Evolutionary conservation across 2,888 invertebrate genomes (phyloP).

Genomic region (Muscina levida): DNA sequence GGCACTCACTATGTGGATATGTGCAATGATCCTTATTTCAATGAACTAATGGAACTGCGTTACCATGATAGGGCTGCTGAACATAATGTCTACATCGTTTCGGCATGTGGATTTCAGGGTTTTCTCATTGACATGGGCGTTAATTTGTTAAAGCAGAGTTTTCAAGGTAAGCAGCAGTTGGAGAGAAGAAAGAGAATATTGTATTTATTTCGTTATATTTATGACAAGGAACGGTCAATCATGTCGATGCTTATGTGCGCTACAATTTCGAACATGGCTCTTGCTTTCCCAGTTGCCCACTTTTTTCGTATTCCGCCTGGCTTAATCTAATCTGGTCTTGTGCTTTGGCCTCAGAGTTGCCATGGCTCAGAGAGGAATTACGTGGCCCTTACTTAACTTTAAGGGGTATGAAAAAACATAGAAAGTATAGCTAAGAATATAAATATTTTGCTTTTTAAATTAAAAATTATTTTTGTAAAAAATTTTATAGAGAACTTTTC

Average conservation of each 20-base stretch:
- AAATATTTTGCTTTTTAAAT: no score
- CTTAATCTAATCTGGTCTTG: conserved; percentile 48
- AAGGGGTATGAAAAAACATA: no score
- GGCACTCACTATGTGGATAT: conserved; percentile 93
- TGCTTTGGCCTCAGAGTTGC: conserved; percentile 29
- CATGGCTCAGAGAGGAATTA: conserved; percentile 45
- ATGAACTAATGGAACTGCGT: conserved; percentile 89
- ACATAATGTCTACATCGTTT: conserved; percentile 89
- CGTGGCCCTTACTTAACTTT: conserved; percentile 45
- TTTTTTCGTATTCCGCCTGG: conserved; percentile 59
- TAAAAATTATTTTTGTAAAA: no score
- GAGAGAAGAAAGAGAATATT: neutral
- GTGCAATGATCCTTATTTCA: conserved; percentile 92
- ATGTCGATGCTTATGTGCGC: conserved; percentile 61
- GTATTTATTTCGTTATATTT: neutral
- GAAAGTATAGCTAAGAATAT: no score
- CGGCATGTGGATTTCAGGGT: conserved; percentile 94
- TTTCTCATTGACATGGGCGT: conserved; percentile 93
- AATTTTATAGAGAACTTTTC: conserved; percentile 47
- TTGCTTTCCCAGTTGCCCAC: conserved; percentile 33
- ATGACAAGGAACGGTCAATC: conserved; percentile 64
- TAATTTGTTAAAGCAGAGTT: conserved; percentile 85
- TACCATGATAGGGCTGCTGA: conserved; percentile 87
- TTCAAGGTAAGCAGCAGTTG: conserved; percentile 80
- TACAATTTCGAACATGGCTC: conserved; percentile 52